Evolutionary conservation across 1,140 invertebrate genomes (phyloP).

Genomic region (Heterodera schachtii): DNA sequence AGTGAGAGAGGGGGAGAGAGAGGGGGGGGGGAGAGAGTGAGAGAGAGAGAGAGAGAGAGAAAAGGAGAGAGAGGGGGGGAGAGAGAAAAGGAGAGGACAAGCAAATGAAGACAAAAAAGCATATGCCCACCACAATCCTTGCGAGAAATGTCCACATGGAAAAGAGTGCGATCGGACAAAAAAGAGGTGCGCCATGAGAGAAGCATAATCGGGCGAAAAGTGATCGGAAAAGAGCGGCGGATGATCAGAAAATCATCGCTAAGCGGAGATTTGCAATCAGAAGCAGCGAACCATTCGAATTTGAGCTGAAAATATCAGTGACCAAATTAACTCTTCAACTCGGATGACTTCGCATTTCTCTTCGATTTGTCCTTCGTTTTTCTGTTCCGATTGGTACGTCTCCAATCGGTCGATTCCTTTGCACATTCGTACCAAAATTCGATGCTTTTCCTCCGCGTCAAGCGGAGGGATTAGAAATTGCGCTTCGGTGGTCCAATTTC

Average conservation of each 20-base stretch:
- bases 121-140: background rate
- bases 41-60: no score
- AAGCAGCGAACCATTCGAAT: background rate
- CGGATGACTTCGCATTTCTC: slow-evolving; percentile 1
- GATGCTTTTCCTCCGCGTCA: slow-evolving; percentile 25
- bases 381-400: background rate
- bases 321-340: background rate
- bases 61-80: no score
- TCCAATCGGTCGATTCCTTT: slow-evolving; percentile 31
- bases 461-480: slow-evolving; percentile 22
- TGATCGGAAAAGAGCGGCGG: slow-evolving; percentile 4
- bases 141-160: slow-evolving; percentile 12
- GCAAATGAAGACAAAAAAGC: background rate
- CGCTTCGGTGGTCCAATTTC: slow-evolving; percentile 35
- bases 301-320: background rate
- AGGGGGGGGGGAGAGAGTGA: no score
- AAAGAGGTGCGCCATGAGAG: slow-evolving; percentile 19
- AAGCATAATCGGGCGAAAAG: slow-evolving; percentile 20
- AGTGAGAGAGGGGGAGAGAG: no score
- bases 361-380: background rate
- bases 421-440: slow-evolving; percentile 36
- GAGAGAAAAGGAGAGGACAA: background rate
- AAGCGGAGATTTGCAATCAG: background rate
- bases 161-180: slow-evolving; percentile 19
- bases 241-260: background rate